Conservation (phyloP, 2,113 vertebrate species). For the Paramormyrops kingsleyae region DNA sequence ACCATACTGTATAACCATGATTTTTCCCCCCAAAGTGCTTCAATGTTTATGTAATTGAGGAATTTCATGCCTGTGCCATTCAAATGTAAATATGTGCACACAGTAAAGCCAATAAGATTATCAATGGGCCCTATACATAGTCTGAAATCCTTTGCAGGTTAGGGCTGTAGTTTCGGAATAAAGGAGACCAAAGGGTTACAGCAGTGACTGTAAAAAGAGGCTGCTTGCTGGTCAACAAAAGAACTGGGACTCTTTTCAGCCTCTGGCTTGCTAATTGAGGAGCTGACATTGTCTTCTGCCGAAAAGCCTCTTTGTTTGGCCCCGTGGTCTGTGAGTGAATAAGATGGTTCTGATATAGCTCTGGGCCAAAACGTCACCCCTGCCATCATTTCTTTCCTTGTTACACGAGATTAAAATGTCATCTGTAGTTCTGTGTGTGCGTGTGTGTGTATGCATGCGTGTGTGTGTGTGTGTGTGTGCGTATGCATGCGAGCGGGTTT, state of each 20-base stretch:
- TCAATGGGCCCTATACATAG: constrained; percentile 37
- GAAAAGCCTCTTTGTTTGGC: constrained; percentile 58
- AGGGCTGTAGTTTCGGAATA: constrained; percentile 43
- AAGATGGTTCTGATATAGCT: constrained; percentile 41
- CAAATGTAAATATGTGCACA: neutral
- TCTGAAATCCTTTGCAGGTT: constrained; percentile 48
- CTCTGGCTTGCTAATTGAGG: constrained; percentile 58
- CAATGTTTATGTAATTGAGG: neutral
- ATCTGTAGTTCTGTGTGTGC: constrained; percentile 42
- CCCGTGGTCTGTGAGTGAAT: constrained; percentile 43
- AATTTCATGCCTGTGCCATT: neutral
- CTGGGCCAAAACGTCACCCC: constrained; percentile 41
- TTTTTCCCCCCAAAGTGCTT: neutral
- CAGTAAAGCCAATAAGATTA: neutral
- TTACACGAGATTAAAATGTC: constrained; percentile 50
- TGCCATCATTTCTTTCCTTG: constrained; percentile 41
- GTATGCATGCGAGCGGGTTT: neutral
- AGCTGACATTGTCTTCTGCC: constrained; percentile 52
- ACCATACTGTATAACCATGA: neutral
- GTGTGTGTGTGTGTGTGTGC: constrained; percentile 34
- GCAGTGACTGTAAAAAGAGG: constrained; percentile 13
- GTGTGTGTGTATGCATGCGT: constrained; percentile 24
- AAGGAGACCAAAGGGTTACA: constrained; percentile 13
- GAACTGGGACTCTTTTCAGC: constrained; percentile 43
- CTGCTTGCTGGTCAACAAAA: constrained; percentile 34